Percentiles rank a stretch among this genome's conserved stretches.
phyloP scores from a whole-genome alignment of 2,113 vertebrate genomes.

The Sigmodon hispidus region DNA sequence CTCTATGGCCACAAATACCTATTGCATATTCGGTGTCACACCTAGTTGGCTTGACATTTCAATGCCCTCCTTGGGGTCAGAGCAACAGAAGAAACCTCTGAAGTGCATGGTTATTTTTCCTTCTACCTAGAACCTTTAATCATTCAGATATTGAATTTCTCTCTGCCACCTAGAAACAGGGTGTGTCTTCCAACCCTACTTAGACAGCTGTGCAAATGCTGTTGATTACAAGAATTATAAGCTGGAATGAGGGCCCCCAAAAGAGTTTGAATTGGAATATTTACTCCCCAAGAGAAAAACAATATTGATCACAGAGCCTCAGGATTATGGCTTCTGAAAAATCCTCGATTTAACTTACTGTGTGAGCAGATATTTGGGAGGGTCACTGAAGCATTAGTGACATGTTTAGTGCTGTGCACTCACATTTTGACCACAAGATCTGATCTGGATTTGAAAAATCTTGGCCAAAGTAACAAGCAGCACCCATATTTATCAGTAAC shows the following conservation, averaged over 20 bases:
- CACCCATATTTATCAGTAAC: background rate
- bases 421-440: background rate
- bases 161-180: background rate
- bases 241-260: background rate
- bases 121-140: background rate
- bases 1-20: background rate
- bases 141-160: background rate
- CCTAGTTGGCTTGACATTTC: background rate
- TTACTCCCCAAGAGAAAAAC: background rate
- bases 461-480: background rate
- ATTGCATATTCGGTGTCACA: background rate
- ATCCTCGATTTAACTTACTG: background rate
- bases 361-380: background rate
- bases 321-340: background rate
- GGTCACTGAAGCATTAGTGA: background rate
- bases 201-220: background rate
- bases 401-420: background rate
- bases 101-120: background rate
- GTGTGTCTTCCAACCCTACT: too few species aligned
- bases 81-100: background rate
- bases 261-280: background rate
- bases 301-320: background rate
- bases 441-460: background rate
- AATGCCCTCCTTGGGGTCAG: rapidly evolving
- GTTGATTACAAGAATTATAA: background rate